Conservation (phyloP, 2,888 invertebrate species). For the Aquatica leii region DNA sequence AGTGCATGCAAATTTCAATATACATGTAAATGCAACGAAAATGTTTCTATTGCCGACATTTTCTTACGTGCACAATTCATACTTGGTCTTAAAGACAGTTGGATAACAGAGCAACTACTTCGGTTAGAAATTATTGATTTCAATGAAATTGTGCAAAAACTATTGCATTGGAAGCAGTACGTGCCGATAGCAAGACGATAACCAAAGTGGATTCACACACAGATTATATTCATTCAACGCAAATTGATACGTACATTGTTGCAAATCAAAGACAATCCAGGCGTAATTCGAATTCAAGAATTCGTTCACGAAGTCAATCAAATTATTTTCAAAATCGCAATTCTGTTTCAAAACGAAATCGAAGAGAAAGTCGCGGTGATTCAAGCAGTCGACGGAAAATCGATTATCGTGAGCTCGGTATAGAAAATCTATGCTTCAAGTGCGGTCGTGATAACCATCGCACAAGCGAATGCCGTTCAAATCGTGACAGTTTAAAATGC, state of each 20-base stretch:
- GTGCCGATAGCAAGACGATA: too few species aligned
- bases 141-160: background rate
- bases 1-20: background rate
- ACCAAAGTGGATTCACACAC: constrained; percentile 1
- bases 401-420: too few species aligned
- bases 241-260: background rate
- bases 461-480: too few species aligned
- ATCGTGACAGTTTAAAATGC: background rate
- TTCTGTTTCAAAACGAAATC: background rate
- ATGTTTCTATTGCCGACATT: background rate
- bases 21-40: background rate
- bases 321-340: too few species aligned
- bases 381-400: too few species aligned
- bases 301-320: too few species aligned
- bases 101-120: background rate
- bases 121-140: background rate
- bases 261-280: constrained; percentile 8
- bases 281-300: background rate
- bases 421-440: background rate
- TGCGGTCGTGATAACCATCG: constrained; percentile 3
- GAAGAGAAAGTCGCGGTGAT: too few species aligned
- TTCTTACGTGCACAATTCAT: background rate
- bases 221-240: too few species aligned
- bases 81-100: background rate
- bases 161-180: background rate